Conservation (phyloP, 2,113 vertebrate genomes). For the Sorex araneus region DNA sequence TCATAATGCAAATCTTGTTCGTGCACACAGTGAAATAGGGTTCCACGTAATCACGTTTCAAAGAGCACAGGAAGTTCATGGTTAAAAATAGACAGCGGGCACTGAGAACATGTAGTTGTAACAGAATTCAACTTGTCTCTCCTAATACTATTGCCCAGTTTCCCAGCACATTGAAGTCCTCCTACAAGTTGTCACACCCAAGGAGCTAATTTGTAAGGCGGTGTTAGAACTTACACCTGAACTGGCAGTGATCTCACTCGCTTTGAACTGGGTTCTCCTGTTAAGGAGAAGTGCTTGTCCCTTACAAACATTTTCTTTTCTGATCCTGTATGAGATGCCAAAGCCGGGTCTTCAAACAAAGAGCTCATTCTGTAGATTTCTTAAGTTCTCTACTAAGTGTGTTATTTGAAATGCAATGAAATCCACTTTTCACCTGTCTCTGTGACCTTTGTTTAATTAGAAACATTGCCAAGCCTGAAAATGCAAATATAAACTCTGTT, state of each 20-base stretch:
- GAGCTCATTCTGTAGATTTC: not conserved
- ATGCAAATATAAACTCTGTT: not conserved
- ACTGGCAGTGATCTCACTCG: not conserved
- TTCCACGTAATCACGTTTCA: slow-evolving; percentile 46
- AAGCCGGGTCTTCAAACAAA: not conserved
- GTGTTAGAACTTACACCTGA: slow-evolving; percentile 55
- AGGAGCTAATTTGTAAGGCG: not conserved
- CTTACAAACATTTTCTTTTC: not conserved
- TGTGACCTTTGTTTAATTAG: not conserved
- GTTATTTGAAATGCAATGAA: not conserved
- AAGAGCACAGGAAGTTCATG: slow-evolving; percentile 26
- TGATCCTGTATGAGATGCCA: not conserved
- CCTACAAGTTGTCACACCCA: slow-evolving; percentile 51
- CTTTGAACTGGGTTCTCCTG: not conserved
- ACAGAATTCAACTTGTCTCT: not conserved
- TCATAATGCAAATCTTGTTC: slow-evolving; percentile 55
- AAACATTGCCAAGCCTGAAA: not conserved
- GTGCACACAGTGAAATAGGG: not conserved
- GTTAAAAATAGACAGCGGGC: slow-evolving; percentile 52
- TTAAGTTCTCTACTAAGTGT: not conserved
- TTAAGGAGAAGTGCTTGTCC: not conserved
- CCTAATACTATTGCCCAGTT: not conserved
- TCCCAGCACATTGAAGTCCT: slow-evolving; percentile 15
- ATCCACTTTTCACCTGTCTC: not conserved
- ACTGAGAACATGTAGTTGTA: not conserved